phyloP scores from a whole-genome alignment of 2,113 vertebrate genomes.

The Illadopsis cleaveri region DNA sequence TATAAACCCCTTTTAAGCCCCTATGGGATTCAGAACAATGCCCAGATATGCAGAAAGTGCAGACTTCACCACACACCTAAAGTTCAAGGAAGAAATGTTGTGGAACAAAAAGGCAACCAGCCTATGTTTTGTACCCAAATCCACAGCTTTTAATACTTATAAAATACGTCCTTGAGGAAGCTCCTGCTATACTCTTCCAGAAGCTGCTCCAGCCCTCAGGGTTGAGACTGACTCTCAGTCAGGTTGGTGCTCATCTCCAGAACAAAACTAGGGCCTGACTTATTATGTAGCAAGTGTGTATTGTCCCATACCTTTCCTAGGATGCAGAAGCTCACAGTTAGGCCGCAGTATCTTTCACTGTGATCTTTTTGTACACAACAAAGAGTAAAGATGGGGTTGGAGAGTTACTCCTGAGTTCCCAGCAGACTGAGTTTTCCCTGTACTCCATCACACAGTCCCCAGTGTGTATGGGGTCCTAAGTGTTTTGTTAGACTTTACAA shows the following conservation, averaged over 20 bases:
- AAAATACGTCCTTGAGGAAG: background rate
- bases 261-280: background rate
- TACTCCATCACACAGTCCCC: background rate
- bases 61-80: background rate
- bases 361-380: fast-evolving
- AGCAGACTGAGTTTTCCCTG: background rate
- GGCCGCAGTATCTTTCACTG: background rate
- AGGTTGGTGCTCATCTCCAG: background rate
- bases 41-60: background rate
- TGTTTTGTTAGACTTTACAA: background rate
- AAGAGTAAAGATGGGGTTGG: background rate
- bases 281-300: background rate
- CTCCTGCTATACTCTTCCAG: background rate
- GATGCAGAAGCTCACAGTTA: background rate
- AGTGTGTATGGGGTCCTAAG: background rate
- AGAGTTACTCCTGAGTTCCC: background rate
- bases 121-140: background rate
- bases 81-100: background rate
- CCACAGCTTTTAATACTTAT: background rate
- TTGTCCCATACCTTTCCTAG: background rate
- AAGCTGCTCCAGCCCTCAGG: background rate
- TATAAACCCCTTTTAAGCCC: background rate
- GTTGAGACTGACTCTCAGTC: background rate
- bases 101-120: background rate
- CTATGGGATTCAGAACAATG: background rate